Evolutionary conservation across 2,113 vertebrate species (phyloP).

Genomic region (Candoia aspera): DNA sequence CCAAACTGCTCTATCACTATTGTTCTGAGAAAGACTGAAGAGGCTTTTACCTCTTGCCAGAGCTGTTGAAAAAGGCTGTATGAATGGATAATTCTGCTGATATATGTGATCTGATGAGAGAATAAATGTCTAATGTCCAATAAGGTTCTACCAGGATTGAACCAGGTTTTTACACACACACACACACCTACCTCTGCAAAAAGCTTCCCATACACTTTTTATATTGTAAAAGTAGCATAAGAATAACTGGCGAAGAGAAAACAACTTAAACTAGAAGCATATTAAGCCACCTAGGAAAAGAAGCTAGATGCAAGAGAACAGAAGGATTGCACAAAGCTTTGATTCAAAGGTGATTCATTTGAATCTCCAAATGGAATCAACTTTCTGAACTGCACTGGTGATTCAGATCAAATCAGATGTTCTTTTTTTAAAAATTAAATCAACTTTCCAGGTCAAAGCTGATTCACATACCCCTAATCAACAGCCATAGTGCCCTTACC

Average conservation of each 20-base stretch:
- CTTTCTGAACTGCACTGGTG: background rate
- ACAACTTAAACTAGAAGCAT: background rate
- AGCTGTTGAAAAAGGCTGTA: background rate
- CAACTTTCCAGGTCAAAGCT: background rate
- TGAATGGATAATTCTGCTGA: background rate
- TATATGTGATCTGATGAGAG: background rate
- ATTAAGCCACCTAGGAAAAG: background rate
- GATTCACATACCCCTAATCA: background rate
- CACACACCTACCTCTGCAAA: background rate
- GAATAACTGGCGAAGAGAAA: background rate
- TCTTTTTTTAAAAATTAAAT: background rate
- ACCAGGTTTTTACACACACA: background rate
- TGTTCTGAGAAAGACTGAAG: background rate
- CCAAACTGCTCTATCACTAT: background rate
- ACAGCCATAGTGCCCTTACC: background rate
- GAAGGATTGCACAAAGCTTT: background rate
- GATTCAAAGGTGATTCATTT: background rate
- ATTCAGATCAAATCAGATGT: background rate
- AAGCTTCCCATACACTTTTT: background rate
- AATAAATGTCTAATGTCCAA: background rate
- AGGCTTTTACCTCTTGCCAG: background rate
- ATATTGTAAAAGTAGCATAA: background rate
- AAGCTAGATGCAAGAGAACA: background rate
- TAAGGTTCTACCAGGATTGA: background rate
- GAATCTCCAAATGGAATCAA: background rate